These are phyloP conservation scores for Gerris buenoi DNA, from an alignment of 1,140 invertebrate genomes.

Conservation along the genomic window DNA sequence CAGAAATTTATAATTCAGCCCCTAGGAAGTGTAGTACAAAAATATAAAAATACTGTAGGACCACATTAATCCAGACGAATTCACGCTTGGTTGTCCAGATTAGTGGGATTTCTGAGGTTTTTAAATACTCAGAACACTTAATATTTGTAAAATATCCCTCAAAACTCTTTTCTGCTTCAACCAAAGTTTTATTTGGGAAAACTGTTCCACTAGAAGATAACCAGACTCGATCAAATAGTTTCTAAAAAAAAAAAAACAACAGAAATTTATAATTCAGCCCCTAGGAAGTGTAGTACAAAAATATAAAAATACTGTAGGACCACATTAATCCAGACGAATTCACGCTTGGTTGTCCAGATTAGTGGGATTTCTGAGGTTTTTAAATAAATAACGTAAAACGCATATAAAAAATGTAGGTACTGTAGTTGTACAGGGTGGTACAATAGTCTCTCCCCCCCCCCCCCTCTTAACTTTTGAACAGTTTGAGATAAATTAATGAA, in stretches of 20 bases:
- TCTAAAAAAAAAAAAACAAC: constrained; percentile 25
- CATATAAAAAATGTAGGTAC: too few relatives aligned
- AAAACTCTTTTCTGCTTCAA: constrained; percentile 42
- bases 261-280: not conserved
- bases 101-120: too few relatives aligned
- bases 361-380: too few relatives aligned
- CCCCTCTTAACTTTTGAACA: too few relatives aligned
- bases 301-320: not conserved
- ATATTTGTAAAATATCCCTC: constrained; percentile 36
- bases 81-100: not conserved
- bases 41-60: not conserved
- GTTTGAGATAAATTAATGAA: too few relatives aligned
- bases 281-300: not conserved
- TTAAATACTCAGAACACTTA: constrained; percentile 11
- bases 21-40: not conserved
- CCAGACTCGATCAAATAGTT: constrained; percentile 52
- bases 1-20: not conserved
- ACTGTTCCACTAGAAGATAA: constrained; percentile 52
- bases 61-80: not conserved
- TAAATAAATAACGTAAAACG: too few relatives aligned
- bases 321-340: not conserved
- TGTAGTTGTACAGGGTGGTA: not conserved
- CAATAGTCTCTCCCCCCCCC: not conserved
- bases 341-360: not conserved
- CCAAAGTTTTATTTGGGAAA: constrained; percentile 43